Conservation (phyloP, 2,797 vertebrate genomes). For the Gallinago stenura region DNA sequence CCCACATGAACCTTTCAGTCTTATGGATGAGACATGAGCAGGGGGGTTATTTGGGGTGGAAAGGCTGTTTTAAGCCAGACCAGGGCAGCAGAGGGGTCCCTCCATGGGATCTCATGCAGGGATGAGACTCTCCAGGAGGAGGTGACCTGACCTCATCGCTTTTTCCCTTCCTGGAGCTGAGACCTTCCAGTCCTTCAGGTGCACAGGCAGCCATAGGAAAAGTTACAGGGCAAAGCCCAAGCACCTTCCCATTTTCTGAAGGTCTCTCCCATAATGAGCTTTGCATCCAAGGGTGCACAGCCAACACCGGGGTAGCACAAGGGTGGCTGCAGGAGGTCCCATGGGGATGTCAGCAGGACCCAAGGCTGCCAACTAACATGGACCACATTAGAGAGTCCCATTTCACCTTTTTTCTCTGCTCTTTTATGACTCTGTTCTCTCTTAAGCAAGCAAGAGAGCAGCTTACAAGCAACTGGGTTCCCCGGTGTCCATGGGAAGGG, state of each 20-base stretch:
- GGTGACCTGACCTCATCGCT: not conserved
- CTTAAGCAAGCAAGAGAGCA: not conserved
- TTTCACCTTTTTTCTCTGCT: not conserved
- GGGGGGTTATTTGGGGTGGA: not conserved
- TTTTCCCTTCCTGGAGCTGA: not conserved
- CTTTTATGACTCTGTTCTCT: not conserved
- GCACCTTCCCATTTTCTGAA: not conserved
- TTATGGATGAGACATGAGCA: fast-evolving
- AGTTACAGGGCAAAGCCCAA: not conserved
- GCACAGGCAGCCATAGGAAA: fast-evolving
- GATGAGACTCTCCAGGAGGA: not conserved
- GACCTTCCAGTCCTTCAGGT: not conserved
- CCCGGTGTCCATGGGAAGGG: not conserved
- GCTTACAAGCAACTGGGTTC: not conserved
- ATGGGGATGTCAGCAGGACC: no score
- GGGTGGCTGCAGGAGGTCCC: not conserved
- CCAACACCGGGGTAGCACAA: not conserved
- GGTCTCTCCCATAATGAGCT: not conserved
- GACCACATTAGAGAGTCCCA: fast-evolving
- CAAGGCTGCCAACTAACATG: not conserved
- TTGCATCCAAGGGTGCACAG: not conserved
- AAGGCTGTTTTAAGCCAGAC: not conserved
- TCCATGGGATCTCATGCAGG: fast-evolving
- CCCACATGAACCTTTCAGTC: not conserved
- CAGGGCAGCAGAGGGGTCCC: not conserved